phyloP scores from a whole-genome alignment of 2,888 invertebrate genomes.

The Lasioglossum calceatum region DNA sequence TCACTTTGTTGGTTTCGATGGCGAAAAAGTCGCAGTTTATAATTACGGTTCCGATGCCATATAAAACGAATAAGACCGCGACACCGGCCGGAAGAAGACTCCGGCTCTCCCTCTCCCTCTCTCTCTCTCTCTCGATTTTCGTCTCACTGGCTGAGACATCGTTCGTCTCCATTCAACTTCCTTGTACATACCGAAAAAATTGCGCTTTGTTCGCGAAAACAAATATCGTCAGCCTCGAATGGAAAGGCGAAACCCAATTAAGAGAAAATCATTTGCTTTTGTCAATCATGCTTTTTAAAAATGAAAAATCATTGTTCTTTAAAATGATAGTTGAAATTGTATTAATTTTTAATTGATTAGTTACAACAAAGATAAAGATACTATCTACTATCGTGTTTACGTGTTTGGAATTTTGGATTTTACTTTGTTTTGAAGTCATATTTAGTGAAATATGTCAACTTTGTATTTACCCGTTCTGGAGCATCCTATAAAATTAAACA shows the following conservation, averaged over 20 bases:
- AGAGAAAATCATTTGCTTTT: neutral
- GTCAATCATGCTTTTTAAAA: no score
- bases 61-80: neutral
- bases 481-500: neutral
- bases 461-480: neutral
- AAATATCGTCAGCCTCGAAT: constrained; percentile 14
- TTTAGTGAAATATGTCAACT: neutral
- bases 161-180: constrained; percentile 37
- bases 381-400: neutral
- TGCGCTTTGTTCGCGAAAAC: constrained; percentile 39
- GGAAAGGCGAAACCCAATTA: neutral
- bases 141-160: neutral
- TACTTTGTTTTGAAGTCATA: neutral
- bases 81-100: neutral
- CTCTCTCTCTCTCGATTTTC: neutral
- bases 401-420: neutral
- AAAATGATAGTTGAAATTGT: neutral
- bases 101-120: neutral
- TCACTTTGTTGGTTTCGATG: constrained; percentile 59
- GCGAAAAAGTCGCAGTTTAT: constrained; percentile 51
- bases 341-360: neutral
- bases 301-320: no score
- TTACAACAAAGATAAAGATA: neutral
- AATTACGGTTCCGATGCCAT: constrained; percentile 49
- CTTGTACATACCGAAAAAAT: constrained; percentile 3